phyloP scores from a whole-genome alignment of 2,888 invertebrate genomes.

The Drosophila villosipedis region DNA sequence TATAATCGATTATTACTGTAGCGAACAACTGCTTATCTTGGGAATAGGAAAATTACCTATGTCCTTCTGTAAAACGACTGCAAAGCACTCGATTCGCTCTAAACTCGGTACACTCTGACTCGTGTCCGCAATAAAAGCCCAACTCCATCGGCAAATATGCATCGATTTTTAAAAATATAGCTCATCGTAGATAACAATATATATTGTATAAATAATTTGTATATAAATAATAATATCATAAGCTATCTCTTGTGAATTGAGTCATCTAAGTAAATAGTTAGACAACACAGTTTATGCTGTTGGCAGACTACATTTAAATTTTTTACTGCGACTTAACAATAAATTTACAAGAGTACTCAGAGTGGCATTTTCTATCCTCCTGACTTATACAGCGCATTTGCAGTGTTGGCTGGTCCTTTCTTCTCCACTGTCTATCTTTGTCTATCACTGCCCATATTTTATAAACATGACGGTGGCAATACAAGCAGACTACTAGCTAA shows the following conservation, averaged over 20 bases:
- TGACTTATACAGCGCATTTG: background rate
- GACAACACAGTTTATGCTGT: background rate
- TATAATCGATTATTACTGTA: background rate
- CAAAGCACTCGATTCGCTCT: background rate
- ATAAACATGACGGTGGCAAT: constrained; percentile 5
- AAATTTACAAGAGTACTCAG: background rate
- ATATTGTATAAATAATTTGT: background rate
- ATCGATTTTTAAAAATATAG: background rate
- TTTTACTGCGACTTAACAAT: background rate
- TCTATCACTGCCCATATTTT: background rate
- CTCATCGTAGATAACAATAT: background rate
- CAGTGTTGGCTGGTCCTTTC: background rate
- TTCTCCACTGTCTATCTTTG: background rate
- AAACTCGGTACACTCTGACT: too few species aligned
- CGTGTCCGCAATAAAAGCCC: background rate
- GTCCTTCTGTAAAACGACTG: background rate
- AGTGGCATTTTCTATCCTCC: background rate
- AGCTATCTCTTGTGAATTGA: background rate
- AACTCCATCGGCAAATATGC: background rate
- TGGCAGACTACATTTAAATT: background rate
- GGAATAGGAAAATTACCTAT: background rate
- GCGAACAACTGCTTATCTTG: background rate
- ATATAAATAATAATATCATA: background rate
- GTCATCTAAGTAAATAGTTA: background rate
- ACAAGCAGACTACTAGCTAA: constrained; percentile 24